phyloP scores from a whole-genome alignment of 2,888 invertebrate species.

The Aphelenchoides bicaudatus region DNA sequence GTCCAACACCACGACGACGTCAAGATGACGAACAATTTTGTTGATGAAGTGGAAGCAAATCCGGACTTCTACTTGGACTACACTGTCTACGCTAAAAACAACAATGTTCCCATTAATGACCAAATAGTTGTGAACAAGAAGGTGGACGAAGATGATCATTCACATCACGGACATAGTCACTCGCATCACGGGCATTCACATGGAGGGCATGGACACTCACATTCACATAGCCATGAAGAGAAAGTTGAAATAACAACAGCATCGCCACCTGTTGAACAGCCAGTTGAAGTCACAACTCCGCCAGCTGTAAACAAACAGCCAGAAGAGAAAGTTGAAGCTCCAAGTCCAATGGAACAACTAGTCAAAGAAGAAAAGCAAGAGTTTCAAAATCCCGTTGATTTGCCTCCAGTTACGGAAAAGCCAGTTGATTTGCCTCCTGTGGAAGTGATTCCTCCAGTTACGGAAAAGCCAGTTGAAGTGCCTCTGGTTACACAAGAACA shows the following conservation, averaged over 20 bases:
- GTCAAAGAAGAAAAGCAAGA: neutral
- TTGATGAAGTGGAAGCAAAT: conserved; percentile 5
- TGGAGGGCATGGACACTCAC: conserved; percentile 13
- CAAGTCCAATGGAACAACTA: neutral
- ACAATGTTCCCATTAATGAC: neutral
- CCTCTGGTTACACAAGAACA: neutral
- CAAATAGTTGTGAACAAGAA: neutral
- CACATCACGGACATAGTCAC: conserved; percentile 5
- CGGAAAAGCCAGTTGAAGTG: no score
- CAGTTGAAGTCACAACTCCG: neutral
- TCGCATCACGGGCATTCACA: conserved; percentile 12
- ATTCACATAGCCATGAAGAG: conserved; percentile 4
- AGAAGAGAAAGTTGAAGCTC: neutral
- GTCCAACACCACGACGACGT: conserved; percentile 13
- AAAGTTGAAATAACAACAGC: neutral
- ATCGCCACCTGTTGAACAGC: neutral
- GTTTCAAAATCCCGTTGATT: no score
- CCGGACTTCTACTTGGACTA: conserved; percentile 1
- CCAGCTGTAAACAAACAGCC: neutral
- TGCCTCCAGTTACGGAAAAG: no score
- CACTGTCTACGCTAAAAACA: neutral
- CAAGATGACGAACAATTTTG: neutral
- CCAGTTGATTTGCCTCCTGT: no score
- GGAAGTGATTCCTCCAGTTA: no score
- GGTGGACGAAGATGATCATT: neutral